These are phyloP conservation scores for Spinibarbus caldwelli DNA, from an alignment of 2,797 vertebrate genomes.

Conservation along the genomic window DNA sequence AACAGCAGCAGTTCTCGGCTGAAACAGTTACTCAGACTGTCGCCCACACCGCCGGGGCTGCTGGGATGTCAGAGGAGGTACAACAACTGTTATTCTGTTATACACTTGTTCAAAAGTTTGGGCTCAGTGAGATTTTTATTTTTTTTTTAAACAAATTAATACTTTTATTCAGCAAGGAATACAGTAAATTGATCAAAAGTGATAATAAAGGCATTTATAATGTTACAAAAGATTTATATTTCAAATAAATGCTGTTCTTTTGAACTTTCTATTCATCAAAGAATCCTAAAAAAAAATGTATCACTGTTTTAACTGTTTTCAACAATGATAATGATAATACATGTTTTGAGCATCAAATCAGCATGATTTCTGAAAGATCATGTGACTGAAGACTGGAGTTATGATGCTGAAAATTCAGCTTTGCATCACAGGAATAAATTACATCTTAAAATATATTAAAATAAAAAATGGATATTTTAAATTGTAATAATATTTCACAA, in stretches of 20 bases:
- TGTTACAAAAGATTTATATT: too few relatives aligned
- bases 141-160: not conserved
- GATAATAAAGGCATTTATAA: not conserved
- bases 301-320: too few relatives aligned
- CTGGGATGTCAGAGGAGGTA: constrained; percentile 90
- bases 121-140: not conserved
- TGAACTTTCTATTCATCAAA: too few relatives aligned
- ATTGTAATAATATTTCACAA: too few relatives aligned
- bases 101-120: not conserved
- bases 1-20: constrained; percentile 68
- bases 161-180: not conserved
- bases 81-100: constrained; percentile 22
- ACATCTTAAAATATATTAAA: not conserved
- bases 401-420: not conserved
- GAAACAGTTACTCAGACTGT: constrained; percentile 78
- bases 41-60: constrained; percentile 70
- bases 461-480: too few relatives aligned
- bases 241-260: too few relatives aligned
- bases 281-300: too few relatives aligned
- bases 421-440: too few relatives aligned
- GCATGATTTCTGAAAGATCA: not conserved
- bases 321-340: not conserved
- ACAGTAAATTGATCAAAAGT: not conserved
- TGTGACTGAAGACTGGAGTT: not conserved
- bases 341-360: not conserved